phyloP scores from a whole-genome alignment of 2,797 vertebrate genomes.

The Pitangus sulphuratus region DNA sequence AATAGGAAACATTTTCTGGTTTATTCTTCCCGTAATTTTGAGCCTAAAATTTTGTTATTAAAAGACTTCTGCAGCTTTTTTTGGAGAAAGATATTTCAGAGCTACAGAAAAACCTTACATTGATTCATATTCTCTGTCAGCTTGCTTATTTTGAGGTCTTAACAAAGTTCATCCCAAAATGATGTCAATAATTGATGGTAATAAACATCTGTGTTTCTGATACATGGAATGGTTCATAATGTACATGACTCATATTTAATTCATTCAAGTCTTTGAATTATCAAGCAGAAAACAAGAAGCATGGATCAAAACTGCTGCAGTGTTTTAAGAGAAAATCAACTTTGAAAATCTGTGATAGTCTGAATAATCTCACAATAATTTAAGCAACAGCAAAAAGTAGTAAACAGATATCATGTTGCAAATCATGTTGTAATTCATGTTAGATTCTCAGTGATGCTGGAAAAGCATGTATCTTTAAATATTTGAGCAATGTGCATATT shows the following conservation, averaged over 20 bases:
- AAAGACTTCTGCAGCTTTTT: not conserved
- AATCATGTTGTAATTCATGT: not conserved
- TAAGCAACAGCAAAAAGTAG: not conserved
- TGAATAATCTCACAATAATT: not conserved
- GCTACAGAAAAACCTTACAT: not conserved
- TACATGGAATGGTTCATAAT: constrained; percentile 39
- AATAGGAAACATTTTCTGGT: not conserved
- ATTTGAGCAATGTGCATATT: not conserved
- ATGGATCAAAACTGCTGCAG: not conserved
- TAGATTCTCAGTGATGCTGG: not conserved
- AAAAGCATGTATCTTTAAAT: not conserved
- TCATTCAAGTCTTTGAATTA: constrained; percentile 34
- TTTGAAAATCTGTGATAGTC: not conserved
- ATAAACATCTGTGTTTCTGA: constrained; percentile 58
- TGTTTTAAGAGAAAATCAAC: not conserved
- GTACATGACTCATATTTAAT: constrained; percentile 51
- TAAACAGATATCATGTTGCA: not conserved
- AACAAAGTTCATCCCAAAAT: constrained; percentile 30
- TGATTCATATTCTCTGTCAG: not conserved
- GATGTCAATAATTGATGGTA: constrained; percentile 45
- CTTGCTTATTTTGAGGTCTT: constrained; percentile 8
- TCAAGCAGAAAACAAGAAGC: constrained; percentile 22
- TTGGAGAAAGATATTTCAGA: not conserved
- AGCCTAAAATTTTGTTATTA: not conserved
- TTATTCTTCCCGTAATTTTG: not conserved